Base-by-base conservation (phyloP, 30 jellyfish, hydroid and myxozoan species). In the Morbakka virulenta region DNA sequence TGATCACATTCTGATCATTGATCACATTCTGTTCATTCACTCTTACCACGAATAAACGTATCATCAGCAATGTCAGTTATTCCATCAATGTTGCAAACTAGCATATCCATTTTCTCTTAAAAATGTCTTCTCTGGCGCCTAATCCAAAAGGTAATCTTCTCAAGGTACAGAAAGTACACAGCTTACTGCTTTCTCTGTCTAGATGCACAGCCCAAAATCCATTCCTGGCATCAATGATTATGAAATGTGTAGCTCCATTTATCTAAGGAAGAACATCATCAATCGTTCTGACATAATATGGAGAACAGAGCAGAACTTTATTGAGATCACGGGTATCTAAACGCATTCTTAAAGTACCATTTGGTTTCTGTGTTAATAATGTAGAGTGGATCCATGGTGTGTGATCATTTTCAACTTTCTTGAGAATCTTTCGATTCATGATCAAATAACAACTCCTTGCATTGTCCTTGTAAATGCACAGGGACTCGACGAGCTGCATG, bases 31-130 rank as follows among this genome's bases (percentile, higher is more conserved):
- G 4, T 6, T 9, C 4, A 4, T 35, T 30, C 75, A n/a, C 14
- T 32, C 4, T 32, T 25, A 32, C 76, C 81, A n/a, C 13, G 35
- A 13, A 69, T 25, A 21, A 69, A 14, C 14, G 31, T 33, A 25
- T 69, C 74, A 28, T 69, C 81, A 12, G 76, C 77, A 14, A 69
- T 33, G 2, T 4, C 75, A 11, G 17, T 69, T 4, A 69, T 32
- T 4, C 74, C 74, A 21, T 64, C 62, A 2, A 64, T 4, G n/a
- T 27, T 11, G 3, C 63, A 52, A 64, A 64, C 4, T 9, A 64
- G 62, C 3, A 4, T 6, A 21, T 27, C 63, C 76, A 64, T 64
- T 57, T 27, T 64, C 28, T 27, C 63, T 27, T 64, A 57, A 64
- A 64, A 4, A 11, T 22, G 6, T 64, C 64, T 9, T 14, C 64